Base-by-base conservation (phyloP, 2,888 invertebrate species). In the Macrosiphum euphorbiae region DNA sequence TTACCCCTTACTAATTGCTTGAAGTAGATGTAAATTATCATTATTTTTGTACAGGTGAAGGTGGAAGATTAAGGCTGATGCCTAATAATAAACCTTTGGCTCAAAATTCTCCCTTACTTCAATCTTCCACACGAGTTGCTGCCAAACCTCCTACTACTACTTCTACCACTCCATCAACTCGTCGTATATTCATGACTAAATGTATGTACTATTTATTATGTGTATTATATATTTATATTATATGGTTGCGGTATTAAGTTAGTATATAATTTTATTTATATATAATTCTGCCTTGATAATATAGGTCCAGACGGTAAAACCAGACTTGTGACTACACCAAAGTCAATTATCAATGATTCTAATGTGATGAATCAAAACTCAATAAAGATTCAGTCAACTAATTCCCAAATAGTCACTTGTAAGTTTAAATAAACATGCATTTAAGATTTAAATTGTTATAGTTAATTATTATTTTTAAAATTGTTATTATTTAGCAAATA, bases 181-280 rank as follows among this genome's bases (percentile, higher is more conserved):
- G 97, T 95, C 96, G 97, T 95, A 97, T 98, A 95, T 97, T 97
- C 95, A 97, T 98, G 97, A 97, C 97, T 0, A 98, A 98, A 96
- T 97, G 97, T 96, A 95, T 95, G 95, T 95, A 50, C 7, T 88
- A 86, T 88, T 55, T 35, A 87, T 28, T 58, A 67, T 55, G 13
- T 86, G n/a, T 50, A 61, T 47, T 87, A 44, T n/a, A n/a, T n/a
- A n/a, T n/a, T n/a, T n/a, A n/a, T 55, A 41, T 50, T 3, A 20
- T 44, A 20, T 16, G 67, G 7, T 94, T 87, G n/a, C 7, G 16
- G 2, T 10, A 92, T 88, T 58, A n/a, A 26, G 28, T 28, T 7
- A 52, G 28, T 50, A 26, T 52, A 52, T 8, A 52, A 16, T 67
- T 78, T 28, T 88, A 91, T 50, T 52, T n/a, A 35, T 61, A 86